phyloP scores from a whole-genome alignment of 2,888 invertebrate species.

The Pardosa pseudoannulata region DNA sequence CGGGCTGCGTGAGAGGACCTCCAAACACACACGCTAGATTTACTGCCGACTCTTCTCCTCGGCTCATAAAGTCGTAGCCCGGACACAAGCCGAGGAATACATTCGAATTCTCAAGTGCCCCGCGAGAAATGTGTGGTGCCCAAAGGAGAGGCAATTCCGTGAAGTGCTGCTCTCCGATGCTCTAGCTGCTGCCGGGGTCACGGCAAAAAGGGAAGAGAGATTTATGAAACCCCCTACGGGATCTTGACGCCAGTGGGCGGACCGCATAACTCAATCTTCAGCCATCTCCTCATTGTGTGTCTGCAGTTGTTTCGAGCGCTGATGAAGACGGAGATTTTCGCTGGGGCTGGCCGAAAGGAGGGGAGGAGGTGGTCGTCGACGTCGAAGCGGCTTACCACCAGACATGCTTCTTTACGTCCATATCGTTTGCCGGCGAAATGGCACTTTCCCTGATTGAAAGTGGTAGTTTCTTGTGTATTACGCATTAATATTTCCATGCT shows the following conservation, averaged over 20 bases:
- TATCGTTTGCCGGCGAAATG: conserved; percentile 21
- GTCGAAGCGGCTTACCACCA: neutral
- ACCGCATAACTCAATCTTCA: conserved; percentile 54
- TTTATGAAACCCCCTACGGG: conserved; percentile 38
- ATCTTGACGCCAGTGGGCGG: conserved; percentile 50
- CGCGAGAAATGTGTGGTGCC: neutral
- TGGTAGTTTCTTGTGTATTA: conserved; percentile 22
- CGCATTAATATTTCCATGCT: conserved; percentile 58
- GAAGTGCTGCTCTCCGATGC: conserved; percentile 25
- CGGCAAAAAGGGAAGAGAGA: conserved; percentile 14
- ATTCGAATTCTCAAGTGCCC: neutral
- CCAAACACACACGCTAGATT: neutral
- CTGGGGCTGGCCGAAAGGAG: too few relatives aligned
- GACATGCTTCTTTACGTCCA: neutral
- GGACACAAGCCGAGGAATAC: neutral
- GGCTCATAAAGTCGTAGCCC: neutral
- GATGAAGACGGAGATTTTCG: conserved; percentile 37
- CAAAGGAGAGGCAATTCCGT: conserved; percentile 49
- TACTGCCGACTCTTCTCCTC: neutral
- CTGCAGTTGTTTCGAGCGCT: neutral
- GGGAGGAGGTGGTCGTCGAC: neutral
- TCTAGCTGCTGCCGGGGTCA: neutral
- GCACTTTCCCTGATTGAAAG: conserved; percentile 62
- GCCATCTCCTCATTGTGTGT: conserved; percentile 37
- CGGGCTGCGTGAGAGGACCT: neutral